A percentile compares a stretch with the other conserved stretches of the same genome.
Conservation (phyloP, 1,140 invertebrate species). For the Drosophila bocqueti region DNA sequence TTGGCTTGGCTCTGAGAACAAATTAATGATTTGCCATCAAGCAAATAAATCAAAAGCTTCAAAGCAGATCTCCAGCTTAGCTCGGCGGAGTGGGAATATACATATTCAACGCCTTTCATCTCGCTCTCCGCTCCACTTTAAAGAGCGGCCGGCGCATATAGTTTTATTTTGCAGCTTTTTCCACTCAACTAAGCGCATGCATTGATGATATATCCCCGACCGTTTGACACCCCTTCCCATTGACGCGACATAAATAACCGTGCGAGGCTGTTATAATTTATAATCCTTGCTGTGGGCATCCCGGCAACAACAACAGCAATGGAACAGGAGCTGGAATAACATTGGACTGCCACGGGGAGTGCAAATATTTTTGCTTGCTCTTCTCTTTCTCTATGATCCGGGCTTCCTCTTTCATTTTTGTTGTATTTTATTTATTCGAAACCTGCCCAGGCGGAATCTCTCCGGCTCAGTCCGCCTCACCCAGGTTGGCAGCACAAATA, state of each 20-base stretch:
- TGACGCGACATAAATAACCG: constrained; percentile 81
- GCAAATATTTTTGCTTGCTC: constrained; percentile 54
- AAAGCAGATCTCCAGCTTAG: constrained; percentile 51
- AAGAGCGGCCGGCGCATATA: constrained; percentile 29
- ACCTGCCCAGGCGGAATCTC: constrained; percentile 58
- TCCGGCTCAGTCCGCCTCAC: constrained; percentile 27
- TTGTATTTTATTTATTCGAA: constrained; percentile 45
- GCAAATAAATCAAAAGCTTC: constrained; percentile 78
- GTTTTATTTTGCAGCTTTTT: constrained; percentile 59
- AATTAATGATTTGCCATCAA: constrained; percentile 78
- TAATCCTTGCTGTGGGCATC: constrained; percentile 70
- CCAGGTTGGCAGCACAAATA: constrained; percentile 59
- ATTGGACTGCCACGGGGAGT: constrained; percentile 37
- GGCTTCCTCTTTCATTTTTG: constrained; percentile 27
- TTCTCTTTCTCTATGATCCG: constrained; percentile 29
- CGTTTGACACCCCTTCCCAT: constrained; percentile 59
- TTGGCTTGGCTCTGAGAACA: constrained; percentile 41
- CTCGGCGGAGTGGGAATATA: not conserved
- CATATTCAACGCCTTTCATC: constrained; percentile 1
- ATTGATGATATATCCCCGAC: constrained; percentile 69
- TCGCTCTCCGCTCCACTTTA: constrained; percentile 28
- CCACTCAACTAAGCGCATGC: constrained; percentile 79
- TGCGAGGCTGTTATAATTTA: constrained; percentile 81
- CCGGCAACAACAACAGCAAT: constrained; percentile 19
- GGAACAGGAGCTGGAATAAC: constrained; percentile 36